Base-by-base conservation (phyloP, 1,140 invertebrate genomes). In the Melitaea cinxia region DNA sequence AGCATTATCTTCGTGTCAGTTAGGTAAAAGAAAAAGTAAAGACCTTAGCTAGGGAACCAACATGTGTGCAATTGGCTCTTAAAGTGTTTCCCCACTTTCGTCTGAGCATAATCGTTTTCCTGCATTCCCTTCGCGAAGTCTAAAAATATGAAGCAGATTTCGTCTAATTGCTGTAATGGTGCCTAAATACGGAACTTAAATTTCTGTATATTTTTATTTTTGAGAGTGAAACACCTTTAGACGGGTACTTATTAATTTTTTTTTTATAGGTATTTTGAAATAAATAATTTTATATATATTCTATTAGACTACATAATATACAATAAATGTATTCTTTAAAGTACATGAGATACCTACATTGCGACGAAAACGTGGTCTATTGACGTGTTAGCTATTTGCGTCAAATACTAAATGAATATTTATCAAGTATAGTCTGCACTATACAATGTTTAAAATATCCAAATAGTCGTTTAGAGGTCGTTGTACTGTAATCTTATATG, bases 11-110 rank as follows among this genome's bases (percentile, higher is more conserved):
- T 57, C 68, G 65, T 67, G 35, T 57, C 42, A 59, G 39, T 49
- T 61, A 70, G 59, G 69, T 70, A 72, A 78, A 80, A 80, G 65
- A 55, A 68, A 59, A 63, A 76, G 68, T 69, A 66, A 67, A 72
- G 70, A 68, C 66, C 68, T 70, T 69, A 60, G 73, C 63, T 30
- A 59, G 80, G 77, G 78, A 78, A 76, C 65, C 64, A 60, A 68
- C 77, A 80, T 79, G 75, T 81, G 79, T 78, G 77, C 72, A 77
- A 83, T 85, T 80, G 79, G 72, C 72, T 77, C 70, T 76, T 75
- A 70, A 71, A 80, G 70, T 76, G 77, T 76, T 79, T 72, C 70
- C 69, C 73, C 62, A 62, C 69, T 77, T 75, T 73, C 61, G 54
- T 58, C 60, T 69, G 67, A 72, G 65, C 56, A 64, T 83, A 83